These are phyloP conservation scores for Malthinus flaveolus DNA, from an alignment of 2,888 invertebrate species.

Conservation along the genomic window DNA sequence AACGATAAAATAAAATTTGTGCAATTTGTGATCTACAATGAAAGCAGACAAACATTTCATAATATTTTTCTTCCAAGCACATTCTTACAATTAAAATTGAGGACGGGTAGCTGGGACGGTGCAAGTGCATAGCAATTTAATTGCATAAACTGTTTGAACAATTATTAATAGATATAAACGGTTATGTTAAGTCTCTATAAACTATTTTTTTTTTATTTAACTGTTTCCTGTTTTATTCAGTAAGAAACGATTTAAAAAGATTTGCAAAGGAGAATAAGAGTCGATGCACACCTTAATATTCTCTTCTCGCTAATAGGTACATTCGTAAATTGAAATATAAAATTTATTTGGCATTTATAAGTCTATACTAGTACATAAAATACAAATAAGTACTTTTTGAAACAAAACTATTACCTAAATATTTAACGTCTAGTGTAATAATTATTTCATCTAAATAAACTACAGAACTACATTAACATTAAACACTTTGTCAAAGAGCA, in stretches of 20 bases:
- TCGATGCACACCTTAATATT: no score
- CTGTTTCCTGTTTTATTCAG: no score
- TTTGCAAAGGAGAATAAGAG: no score
- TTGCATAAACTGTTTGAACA: slow-evolving; percentile 4
- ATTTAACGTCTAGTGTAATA: no score
- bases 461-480: slow-evolving; percentile 16
- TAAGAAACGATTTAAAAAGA: no score
- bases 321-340: slow-evolving; percentile 1
- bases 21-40: slow-evolving; percentile 9
- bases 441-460: no score
- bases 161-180: neutral
- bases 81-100: slow-evolving; percentile 12
- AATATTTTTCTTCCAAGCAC: slow-evolving; percentile 1
- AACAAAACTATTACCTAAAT: no score
- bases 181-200: no score
- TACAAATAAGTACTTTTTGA: neutral
- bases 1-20: slow-evolving; percentile 12
- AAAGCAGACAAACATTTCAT: neutral
- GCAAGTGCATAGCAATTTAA: slow-evolving; percentile 24
- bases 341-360: slow-evolving; percentile 17
- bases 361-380: slow-evolving; percentile 6
- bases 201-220: no score
- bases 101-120: slow-evolving; percentile 36
- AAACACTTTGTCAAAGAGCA: slow-evolving; percentile 8
- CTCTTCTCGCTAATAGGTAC: no score